Conservation (phyloP, 92 coral and sea anemone species). For the Heliopora coerulea region DNA sequence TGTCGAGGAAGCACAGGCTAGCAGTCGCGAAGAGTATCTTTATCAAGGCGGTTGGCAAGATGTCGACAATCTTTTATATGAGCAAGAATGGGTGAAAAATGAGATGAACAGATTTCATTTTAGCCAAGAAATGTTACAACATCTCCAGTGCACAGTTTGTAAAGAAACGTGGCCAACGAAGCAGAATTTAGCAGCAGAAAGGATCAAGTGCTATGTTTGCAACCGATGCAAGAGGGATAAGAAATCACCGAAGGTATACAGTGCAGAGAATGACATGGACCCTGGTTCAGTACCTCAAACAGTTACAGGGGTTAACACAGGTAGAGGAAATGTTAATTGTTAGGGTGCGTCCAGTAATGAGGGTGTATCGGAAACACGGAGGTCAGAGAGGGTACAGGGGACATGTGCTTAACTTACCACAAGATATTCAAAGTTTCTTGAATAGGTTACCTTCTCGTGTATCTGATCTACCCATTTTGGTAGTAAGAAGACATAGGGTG, state of each 20-base stretch:
- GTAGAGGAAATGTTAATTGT: slow-evolving; percentile 57
- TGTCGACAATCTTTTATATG: background rate
- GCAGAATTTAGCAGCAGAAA: background rate
- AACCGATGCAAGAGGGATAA: slow-evolving; percentile 49
- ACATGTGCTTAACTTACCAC: slow-evolving; percentile 60
- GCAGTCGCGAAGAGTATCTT: slow-evolving; percentile 1
- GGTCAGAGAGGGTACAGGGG: slow-evolving; percentile 54
- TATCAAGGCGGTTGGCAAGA: background rate
- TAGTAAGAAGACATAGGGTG: slow-evolving; percentile 53
- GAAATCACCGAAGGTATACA: slow-evolving; percentile 32
- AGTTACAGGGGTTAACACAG: slow-evolving; percentile 40
- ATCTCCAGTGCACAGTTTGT: slow-evolving; percentile 44
- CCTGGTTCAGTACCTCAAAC: slow-evolving; percentile 48
- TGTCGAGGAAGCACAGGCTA: background rate
- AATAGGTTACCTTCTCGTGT: slow-evolving; percentile 46
- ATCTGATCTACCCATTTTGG: slow-evolving; percentile 44
- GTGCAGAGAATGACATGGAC: slow-evolving; percentile 39
- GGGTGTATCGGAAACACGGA: slow-evolving; percentile 48
- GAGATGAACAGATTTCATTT: slow-evolving; percentile 5
- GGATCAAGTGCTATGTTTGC: slow-evolving; percentile 14
- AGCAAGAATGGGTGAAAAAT: background rate
- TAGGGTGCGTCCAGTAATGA: slow-evolving; percentile 38
- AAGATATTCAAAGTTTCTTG: slow-evolving; percentile 53
- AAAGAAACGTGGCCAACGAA: slow-evolving; percentile 42
- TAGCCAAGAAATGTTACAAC: background rate